These are phyloP conservation scores for Acanthornis magna DNA, from an alignment of 2,797 vertebrate genomes.

Conservation along the genomic window DNA sequence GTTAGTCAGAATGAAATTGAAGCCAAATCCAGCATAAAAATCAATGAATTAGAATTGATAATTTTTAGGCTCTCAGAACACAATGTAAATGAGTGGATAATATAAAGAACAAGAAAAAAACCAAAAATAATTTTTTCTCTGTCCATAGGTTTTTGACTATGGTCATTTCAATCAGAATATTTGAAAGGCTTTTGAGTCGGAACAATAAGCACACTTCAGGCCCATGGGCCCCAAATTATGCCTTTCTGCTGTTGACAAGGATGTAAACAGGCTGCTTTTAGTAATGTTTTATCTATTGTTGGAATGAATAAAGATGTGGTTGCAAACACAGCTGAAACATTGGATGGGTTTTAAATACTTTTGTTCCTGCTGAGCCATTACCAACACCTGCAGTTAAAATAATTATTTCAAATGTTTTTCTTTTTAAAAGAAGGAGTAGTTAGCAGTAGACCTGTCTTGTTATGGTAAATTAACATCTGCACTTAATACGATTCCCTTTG, in stretches of 20 bases:
- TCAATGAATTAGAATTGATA: background rate
- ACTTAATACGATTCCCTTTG: slow-evolving; percentile 61
- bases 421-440: slow-evolving; percentile 60
- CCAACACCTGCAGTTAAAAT: slow-evolving; percentile 69
- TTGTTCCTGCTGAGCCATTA: slow-evolving; percentile 63
- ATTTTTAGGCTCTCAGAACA: background rate
- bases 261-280: slow-evolving; percentile 22
- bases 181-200: background rate
- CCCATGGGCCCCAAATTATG: background rate
- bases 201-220: background rate
- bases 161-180: background rate
- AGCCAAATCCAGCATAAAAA: background rate
- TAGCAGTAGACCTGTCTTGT: slow-evolving; percentile 60
- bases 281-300: slow-evolving; percentile 10
- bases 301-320: slow-evolving; percentile 26
- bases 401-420: slow-evolving; percentile 64
- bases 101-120: background rate
- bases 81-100: background rate
- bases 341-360: slow-evolving; percentile 60
- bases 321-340: slow-evolving; percentile 48
- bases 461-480: slow-evolving; percentile 67
- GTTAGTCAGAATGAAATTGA: background rate
- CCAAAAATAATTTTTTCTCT: background rate
- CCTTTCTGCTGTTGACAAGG: background rate
- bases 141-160: background rate